A percentile compares a stretch with the other conserved stretches of the same genome.
Conservation (phyloP, 2,797 vertebrate species). For the Protonibea diacanthus region DNA sequence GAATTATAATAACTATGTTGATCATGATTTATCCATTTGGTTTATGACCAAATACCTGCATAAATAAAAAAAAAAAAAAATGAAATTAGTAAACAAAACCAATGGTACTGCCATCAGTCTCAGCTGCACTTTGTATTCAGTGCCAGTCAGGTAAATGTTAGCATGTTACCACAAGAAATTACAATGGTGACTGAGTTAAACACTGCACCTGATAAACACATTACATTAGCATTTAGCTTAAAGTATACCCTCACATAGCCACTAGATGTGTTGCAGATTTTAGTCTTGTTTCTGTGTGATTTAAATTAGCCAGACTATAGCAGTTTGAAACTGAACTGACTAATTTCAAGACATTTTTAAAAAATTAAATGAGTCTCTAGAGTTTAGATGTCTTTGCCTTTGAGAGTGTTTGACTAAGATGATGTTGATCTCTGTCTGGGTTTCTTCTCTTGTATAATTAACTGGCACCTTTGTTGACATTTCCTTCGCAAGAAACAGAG, state of each 20-base stretch:
- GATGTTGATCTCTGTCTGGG: constrained; percentile 6
- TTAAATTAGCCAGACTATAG: not conserved
- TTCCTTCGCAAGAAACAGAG: constrained; percentile 16
- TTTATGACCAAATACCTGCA: not conserved
- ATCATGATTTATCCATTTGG: too few species aligned
- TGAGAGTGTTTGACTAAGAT: constrained; percentile 24
- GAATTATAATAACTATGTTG: not conserved
- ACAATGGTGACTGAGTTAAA: not conserved
- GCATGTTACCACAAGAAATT: not conserved
- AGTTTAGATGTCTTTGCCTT: not conserved
- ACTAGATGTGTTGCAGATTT: not conserved
- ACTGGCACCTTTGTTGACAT: constrained; percentile 40
- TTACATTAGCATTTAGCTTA: not conserved
- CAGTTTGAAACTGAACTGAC: not conserved
- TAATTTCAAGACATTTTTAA: not conserved
- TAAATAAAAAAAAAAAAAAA: too few species aligned
- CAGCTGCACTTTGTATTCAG: not conserved
- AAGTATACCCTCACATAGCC: not conserved
- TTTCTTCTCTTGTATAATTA: constrained; percentile 42
- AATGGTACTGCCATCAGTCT: too few species aligned
- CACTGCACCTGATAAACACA: not conserved
- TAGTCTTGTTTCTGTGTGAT: not conserved
- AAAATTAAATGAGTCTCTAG: too few species aligned
- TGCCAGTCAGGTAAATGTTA: not conserved
- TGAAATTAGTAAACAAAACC: too few species aligned